Base-by-base conservation (phyloP, 2,113 vertebrate genomes). In the Silurus meridionalis region DNA sequence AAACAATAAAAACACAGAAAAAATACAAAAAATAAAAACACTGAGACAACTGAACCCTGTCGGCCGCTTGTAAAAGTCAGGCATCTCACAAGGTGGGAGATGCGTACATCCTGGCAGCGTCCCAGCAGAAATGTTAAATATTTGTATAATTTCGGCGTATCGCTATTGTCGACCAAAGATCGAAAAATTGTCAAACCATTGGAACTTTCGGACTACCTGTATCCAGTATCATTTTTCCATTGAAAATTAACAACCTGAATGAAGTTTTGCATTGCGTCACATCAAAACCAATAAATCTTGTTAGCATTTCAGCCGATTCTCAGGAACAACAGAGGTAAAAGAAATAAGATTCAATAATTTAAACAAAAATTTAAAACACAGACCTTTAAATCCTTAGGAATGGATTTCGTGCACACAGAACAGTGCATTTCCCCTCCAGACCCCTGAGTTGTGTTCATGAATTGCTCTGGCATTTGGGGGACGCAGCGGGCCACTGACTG, bases 301-400 rank as follows among this genome's bases (percentile, higher is more conserved):
- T 57, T 15, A 48, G 46, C 17, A 28, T 37, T 15, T 37, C 1
- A 77, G 55, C 2, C 9, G 14, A 57, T 60, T 46, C 28, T 78
- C 10, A 46, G 6, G 8, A 37, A 17, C 21, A 60, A 48, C 25
- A 61, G 2, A 19, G 5, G 4, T 3, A 21, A 60, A 46, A 60
- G 2, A n/a, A 15, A 17, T 78, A 57, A 80, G 37, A 37, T 37
- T 37, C 37, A 37, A 37, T 37, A 37, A 37, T 37, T 37, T 3
- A 37, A 37, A 37, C 37, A 37, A 37, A 55, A 72, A 63, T 46
- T 23, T 2, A 60, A 78, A 5, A 4, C 61, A 88, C 92, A 63
- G 0, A 96, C 93, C 86, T 98, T 96, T 90, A 99, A 98, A 94
- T 98, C 97, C 85, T 94, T 96, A 91, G 95, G 92, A 93, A 98